These are phyloP conservation scores for Myoxocephalus aenaeus DNA, from an alignment of 2,797 vertebrate species.

Conservation along the genomic window DNA sequence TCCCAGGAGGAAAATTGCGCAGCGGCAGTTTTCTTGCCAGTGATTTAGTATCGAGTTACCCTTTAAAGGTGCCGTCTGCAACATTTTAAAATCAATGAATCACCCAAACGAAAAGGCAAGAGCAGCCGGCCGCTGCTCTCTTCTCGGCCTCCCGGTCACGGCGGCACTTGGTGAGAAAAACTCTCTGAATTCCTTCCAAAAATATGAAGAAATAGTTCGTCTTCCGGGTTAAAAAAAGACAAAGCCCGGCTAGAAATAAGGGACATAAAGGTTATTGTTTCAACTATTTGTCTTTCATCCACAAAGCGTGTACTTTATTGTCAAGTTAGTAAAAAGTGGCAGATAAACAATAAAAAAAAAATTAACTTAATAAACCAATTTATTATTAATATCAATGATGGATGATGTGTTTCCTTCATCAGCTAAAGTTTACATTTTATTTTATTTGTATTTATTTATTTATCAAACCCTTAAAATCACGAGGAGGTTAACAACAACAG, in stretches of 20 bases:
- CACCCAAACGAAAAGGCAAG: background rate
- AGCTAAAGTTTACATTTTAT: background rate
- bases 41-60: background rate
- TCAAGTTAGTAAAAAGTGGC: background rate
- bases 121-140: background rate
- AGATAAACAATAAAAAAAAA: background rate
- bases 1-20: background rate
- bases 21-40: background rate
- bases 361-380: background rate
- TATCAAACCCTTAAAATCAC: background rate
- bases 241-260: no score
- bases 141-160: background rate
- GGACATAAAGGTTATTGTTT: background rate
- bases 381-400: background rate
- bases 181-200: background rate
- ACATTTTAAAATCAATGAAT: constrained; percentile 5
- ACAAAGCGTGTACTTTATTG: background rate
- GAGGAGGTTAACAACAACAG: background rate
- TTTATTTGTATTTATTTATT: no score
- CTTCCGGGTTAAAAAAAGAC: background rate
- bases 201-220: background rate
- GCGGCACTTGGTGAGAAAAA: background rate
- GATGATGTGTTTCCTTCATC: background rate
- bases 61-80: background rate
- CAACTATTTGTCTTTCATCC: background rate